Conservation (phyloP, 2,888 invertebrate genomes). For the Aporophyla lueneburgensis region DNA sequence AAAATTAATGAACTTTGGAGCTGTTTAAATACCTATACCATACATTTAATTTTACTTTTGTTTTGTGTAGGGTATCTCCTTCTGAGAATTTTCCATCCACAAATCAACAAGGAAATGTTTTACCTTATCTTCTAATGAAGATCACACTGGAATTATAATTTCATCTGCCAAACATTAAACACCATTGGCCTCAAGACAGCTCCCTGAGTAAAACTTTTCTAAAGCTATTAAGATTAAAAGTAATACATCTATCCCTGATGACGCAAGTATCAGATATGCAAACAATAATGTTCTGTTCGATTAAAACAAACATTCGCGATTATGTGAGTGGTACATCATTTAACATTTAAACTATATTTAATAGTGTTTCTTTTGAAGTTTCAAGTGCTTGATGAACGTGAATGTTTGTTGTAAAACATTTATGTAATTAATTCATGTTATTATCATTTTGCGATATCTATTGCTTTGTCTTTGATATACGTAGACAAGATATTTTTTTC, state of each 20-base stretch:
- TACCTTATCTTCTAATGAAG: background rate
- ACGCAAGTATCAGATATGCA: conserved; percentile 42
- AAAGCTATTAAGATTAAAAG: conserved; percentile 42
- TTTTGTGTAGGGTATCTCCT: background rate
- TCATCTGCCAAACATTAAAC: conserved; percentile 10
- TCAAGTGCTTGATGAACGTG: conserved; percentile 42
- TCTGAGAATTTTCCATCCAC: no score
- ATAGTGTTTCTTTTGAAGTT: conserved; percentile 48
- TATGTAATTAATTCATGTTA: conserved; percentile 14
- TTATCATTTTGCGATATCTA: conserved; percentile 17
- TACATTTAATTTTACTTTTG: background rate
- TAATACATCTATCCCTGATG: conserved; percentile 39
- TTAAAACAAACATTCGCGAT: conserved; percentile 35
- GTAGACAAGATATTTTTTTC: conserved; percentile 2
- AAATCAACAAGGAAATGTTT: background rate
- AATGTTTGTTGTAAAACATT: conserved; percentile 30
- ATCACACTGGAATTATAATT: conserved; percentile 6
- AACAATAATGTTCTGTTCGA: conserved; percentile 43
- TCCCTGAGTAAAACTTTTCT: conserved; percentile 38
- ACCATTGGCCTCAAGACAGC: conserved; percentile 26
- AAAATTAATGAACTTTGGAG: background rate
- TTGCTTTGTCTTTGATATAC: conserved; percentile 20
- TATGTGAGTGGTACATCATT: conserved; percentile 30
- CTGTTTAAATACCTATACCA: background rate
- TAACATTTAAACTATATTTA: conserved; percentile 36